Base-by-base conservation (phyloP, 23 tunicate genomes). In the Corella eumyota region DNA sequence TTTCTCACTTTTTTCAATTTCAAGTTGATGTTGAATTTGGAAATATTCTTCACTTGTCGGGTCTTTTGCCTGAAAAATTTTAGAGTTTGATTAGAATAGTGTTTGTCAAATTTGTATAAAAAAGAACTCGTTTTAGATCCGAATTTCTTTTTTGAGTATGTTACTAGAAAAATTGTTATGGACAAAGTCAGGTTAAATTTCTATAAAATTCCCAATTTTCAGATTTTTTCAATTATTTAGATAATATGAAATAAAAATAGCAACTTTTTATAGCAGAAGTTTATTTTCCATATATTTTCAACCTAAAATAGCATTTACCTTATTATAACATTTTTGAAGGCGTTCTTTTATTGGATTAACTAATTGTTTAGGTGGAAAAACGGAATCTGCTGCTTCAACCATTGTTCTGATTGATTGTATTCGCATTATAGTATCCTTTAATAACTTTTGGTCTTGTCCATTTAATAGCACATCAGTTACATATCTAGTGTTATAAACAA, bases 1-100 rank as follows among this genome's bases (percentile, higher is more conserved):
- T 24, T 59, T 36, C 36, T 58, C 74, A 57, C 70, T 49, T 30
- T 58, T 67, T 52, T 84, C 77, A 36, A 63, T 57, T 27, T 68
- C 94, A 1, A 51, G 32, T 21, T 60, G 32, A 44, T 36, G 58
- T 36, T 75, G 80, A 21, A 75, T 45, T 58, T 54, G 27, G 6
- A 27, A 29, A 44, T 75, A 84, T 47, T 84, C 94, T 17, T 57
- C 48, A 21, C 78, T 84, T 49, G 80, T 52, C 1, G 94, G 94
- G 49, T 84, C 83, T 36, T 67, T 61, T 7, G 54, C 74, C 85
- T 78, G 46, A 53, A 68, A 66, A 21, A 17, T n/a, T n/a, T n/a
- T n/a, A n/a, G n/a, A n/a, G n/a, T n/a, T n/a, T n/a, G n/a, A n/a
- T n/a, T n/a, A n/a, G n/a, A n/a, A n/a, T n/a, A n/a, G n/a, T n/a